Evolutionary conservation across 2,113 vertebrate genomes (phyloP).

Genomic region (Corvus moneduloides): DNA sequence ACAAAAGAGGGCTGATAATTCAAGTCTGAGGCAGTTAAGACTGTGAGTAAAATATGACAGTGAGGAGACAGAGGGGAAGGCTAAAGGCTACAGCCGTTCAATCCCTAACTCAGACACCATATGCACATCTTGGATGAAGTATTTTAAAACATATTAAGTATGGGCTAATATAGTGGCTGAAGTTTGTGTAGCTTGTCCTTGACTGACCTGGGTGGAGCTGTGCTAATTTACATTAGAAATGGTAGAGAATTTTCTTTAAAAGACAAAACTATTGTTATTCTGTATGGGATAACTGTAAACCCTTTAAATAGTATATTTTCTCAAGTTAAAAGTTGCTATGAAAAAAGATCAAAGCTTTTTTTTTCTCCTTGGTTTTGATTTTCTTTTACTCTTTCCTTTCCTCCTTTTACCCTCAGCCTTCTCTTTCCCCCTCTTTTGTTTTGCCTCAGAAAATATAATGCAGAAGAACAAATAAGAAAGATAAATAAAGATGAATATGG

Average conservation of each 20-base stretch:
- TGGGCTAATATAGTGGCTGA: not conserved
- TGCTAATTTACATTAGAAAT: not conserved
- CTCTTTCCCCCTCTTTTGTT: not conserved
- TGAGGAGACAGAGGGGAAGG: not conserved
- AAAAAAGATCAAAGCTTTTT: not conserved
- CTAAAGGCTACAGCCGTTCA: not conserved
- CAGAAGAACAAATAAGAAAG: not conserved
- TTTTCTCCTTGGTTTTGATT: not conserved
- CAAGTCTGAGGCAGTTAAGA: not conserved
- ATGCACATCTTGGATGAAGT: not conserved
- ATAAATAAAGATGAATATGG: not conserved
- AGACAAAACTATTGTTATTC: not conserved
- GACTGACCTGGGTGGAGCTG: not conserved
- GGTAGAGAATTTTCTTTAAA: not conserved
- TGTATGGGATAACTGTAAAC: not conserved
- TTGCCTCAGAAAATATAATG: not conserved
- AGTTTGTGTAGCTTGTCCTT: not conserved
- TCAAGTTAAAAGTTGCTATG: not conserved
- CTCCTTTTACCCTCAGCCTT: not conserved
- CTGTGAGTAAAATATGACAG: not conserved
- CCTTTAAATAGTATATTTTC: not conserved
- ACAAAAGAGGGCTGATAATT: not conserved
- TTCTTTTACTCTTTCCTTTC: not conserved
- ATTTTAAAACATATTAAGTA: not conserved
- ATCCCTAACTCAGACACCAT: not conserved